Base-by-base conservation (phyloP, 2,113 vertebrate species). In the Pomatostomus ruficeps region DNA sequence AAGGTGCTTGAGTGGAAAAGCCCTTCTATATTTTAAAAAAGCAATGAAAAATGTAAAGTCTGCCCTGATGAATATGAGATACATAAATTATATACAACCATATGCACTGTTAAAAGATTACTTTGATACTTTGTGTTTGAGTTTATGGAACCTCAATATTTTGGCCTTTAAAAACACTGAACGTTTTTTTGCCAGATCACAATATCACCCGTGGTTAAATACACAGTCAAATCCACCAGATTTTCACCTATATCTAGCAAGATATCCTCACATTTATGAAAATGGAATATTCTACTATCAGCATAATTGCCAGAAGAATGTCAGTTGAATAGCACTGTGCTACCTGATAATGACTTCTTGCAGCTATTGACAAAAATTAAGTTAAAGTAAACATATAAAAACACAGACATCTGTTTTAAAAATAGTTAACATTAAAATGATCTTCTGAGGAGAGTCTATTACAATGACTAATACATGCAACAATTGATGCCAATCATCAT, bases 301-400 rank as follows among this genome's bases (percentile, higher is more conserved):
- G 49, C n/a, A 81, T 19, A 55, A 68, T 38, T 84, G 67, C 29
- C 14, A 11, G 82, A 28, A 6, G 58, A 89, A 87, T 57, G 11
- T 42, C 78, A 85, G 45, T 43, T 45, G 19, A 85, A 91, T 26
- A 94, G 19, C 46, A 68, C 25, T 1, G 10, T 79, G 42, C 52
- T 92, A 43, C 14, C 54, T 40, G 22, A 51, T 23, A 65, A 71
- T 85, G 26, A 59, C 25, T 55, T 83, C 16, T 57, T 91, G 26
- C 10, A 85, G 33, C 67, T 46, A 51, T 13, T 63, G 43, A 76
- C 31, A 72, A 80, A 73, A 84, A 76, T 11, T 38, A 86, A 89
- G 95, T 55, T 48, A 48, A 91, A 76, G 66, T 58, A 85, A 89
- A 54, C 23, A 88, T 16, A 77, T 3, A 51, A 68, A 92, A 23